Evolutionary conservation across 2,797 vertebrate genomes (phyloP).

Genomic region (Alauda arvensis): DNA sequence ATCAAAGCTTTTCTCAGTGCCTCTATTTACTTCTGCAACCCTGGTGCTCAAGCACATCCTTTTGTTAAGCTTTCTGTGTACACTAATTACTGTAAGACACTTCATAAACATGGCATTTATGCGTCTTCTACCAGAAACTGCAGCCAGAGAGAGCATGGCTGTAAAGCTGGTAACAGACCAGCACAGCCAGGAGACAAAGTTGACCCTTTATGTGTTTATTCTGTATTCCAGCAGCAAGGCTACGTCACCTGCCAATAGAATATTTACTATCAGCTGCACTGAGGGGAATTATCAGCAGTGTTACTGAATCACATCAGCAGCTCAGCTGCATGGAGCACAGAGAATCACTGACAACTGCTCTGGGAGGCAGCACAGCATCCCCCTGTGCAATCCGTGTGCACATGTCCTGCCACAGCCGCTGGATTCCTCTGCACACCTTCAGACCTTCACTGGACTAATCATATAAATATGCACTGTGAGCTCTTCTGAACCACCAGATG

Average conservation of each 20-base stretch:
- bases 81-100: constrained; percentile 6
- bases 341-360: constrained; percentile 36
- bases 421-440: constrained; percentile 24
- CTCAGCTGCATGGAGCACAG: neutral
- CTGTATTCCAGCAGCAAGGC: neutral
- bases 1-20: constrained; percentile 3
- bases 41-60: neutral
- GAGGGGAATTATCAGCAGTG: constrained; percentile 25
- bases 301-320: constrained; percentile 12
- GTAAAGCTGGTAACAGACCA: neutral
- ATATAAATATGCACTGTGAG: neutral
- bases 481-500: constrained; percentile 10
- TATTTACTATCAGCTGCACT: constrained; percentile 47
- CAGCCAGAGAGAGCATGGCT: neutral
- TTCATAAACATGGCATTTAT: neutral
- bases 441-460: constrained; percentile 1
- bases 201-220: neutral
- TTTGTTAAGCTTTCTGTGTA: constrained; percentile 1
- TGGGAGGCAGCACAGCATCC: neutral
- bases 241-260: constrained; percentile 3
- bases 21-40: neutral
- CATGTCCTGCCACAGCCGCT: neutral
- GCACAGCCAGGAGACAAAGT: neutral
- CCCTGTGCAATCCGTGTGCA: neutral
- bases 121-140: neutral